Conservation (phyloP, 2,797 vertebrate species). For the Halcyon badia region DNA sequence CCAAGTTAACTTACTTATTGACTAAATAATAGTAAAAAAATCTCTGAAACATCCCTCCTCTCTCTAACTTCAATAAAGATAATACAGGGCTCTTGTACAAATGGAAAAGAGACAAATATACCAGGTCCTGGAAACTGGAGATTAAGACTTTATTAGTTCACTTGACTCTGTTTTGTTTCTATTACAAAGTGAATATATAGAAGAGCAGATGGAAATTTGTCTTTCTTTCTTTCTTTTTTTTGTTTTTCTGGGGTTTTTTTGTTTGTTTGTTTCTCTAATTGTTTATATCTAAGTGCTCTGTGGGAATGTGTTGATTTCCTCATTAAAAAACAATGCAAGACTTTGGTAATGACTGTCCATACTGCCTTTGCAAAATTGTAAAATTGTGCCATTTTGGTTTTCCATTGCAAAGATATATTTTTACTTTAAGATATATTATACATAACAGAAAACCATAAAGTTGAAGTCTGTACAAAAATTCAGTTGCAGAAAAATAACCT, state of each 20-base stretch:
- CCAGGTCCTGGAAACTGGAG: not conserved
- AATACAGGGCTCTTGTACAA: not conserved
- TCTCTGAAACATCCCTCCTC: not conserved
- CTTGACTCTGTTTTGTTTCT: not conserved
- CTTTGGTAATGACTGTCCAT: not conserved
- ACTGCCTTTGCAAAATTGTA: not conserved
- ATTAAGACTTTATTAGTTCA: not conserved
- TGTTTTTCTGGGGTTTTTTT: too few relatives aligned
- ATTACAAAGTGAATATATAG: not conserved
- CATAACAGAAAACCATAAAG: not conserved
- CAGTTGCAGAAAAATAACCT: not conserved
- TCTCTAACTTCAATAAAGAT: not conserved
- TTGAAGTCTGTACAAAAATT: not conserved
- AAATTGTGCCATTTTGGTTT: not conserved
- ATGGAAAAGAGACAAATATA: not conserved
- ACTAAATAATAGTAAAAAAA: constrained; percentile 8
- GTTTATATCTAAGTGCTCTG: not conserved
- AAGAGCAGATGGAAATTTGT: not conserved
- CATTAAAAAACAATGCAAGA: not conserved
- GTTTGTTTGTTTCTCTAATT: not conserved
- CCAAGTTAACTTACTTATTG: constrained; percentile 19
- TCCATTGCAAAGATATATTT: not conserved
- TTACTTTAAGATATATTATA: not conserved
- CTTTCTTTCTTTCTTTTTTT: not conserved
- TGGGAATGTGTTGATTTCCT: not conserved